Evolutionary conservation across 1,140 invertebrate species (phyloP), one percentile per base, ranked within the genome.

Genomic region (Thalassaphorura encarpata): DNA sequence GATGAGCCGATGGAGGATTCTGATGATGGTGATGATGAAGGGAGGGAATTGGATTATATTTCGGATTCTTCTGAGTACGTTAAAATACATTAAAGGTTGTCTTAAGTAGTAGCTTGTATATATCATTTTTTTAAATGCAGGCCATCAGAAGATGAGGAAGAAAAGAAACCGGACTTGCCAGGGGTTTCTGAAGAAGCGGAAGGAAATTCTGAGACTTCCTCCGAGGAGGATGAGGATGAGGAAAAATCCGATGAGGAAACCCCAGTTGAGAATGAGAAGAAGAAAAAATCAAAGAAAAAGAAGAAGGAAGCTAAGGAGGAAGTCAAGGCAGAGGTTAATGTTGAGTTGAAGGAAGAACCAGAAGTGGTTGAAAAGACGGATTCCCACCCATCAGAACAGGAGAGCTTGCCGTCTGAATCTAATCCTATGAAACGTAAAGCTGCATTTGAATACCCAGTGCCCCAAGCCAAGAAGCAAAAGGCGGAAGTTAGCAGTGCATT

Each of bases 1-100:
- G 82, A 86, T 64, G 90, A 93, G 68, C 89, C 89, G 0, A 79
- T 88, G 50, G 92, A 97, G 72, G 93, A 97, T 71, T 95, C 90
- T 67, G 92, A 96, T 74, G 92, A 96, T 72, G 92, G 92, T 0
- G 92, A 97, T 71, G 89, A 88, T 68, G 93, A 97, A 76, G 91
- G 91, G 1, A 73, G 86, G 58, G 92, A 97, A 75, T 76, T 80
- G 54, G 87, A 89, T 71, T 90, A 90, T 64, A 87, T 89, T 64
- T 87, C 85, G 2, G 85, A 89, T 67, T 88, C 85, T 3, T 86
- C 84, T 18, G 57, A 52, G 60, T 62, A 52, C 19, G 58, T 48
- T n/a, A n/a, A n/a, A n/a, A n/a, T n/a, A n/a, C n/a, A n/a, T n/a
- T n/a, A n/a, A n/a, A n/a, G n/a, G n/a, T n/a, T n/a, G n/a, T n/a